phyloP scores from a whole-genome alignment of 2,113 vertebrate genomes.

The Maccullochella peelii region DNA sequence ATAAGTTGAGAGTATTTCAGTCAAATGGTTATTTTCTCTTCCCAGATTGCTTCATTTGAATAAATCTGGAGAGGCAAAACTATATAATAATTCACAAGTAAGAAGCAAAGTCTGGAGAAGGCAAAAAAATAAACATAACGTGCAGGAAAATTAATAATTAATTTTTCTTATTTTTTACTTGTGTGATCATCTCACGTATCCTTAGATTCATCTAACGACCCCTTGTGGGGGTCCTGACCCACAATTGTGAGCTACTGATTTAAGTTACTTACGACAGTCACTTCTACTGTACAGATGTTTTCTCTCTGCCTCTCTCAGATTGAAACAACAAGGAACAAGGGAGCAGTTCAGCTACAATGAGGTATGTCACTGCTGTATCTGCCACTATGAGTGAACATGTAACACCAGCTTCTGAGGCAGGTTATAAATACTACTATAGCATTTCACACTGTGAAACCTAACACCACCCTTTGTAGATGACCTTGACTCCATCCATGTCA shows the following conservation, averaged over 20 bases:
- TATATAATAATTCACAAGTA: neutral
- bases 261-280: neutral
- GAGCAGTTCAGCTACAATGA: constrained; percentile 89
- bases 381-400: constrained; percentile 50
- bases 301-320: constrained; percentile 72
- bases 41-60: neutral
- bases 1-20: neutral
- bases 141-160: too few species aligned
- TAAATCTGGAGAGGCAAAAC: neutral
- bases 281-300: constrained; percentile 13
- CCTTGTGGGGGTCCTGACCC: neutral
- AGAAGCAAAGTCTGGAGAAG: neutral
- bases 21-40: neutral
- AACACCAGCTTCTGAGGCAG: constrained; percentile 40
- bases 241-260: neutral
- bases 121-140: neutral
- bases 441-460: constrained; percentile 67
- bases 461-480: constrained; percentile 63
- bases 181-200: neutral
- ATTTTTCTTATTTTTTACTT: neutral
- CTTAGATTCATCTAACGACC: too few species aligned
- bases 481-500: constrained; percentile 62
- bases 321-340: constrained; percentile 87
- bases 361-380: constrained; percentile 70
- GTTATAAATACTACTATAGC: constrained; percentile 69